These are phyloP conservation scores for Spilogale gracilis DNA, from an alignment of 2,113 vertebrate genomes.

Conservation along the genomic window DNA sequence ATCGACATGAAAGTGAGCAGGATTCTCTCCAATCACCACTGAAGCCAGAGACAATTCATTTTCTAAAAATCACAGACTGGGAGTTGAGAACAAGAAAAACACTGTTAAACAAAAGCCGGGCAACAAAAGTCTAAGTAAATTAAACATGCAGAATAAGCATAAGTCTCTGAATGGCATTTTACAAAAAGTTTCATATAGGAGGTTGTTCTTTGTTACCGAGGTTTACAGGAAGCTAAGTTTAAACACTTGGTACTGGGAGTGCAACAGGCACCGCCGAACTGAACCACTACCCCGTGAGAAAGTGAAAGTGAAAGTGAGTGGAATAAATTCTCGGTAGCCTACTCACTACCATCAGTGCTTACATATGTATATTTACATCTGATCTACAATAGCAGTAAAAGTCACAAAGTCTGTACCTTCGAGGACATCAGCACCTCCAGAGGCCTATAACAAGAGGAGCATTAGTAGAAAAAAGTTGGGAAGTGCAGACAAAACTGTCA, in stretches of 20 bases:
- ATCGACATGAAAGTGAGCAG: background rate
- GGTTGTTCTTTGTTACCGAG: background rate
- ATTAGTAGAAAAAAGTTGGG: background rate
- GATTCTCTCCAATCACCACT: background rate
- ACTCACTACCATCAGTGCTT: background rate
- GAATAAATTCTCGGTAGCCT: background rate
- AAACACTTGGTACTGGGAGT: background rate
- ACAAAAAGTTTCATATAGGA: background rate
- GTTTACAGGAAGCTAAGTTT: background rate
- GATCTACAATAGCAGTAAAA: background rate
- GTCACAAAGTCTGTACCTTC: background rate
- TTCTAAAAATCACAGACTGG: background rate
- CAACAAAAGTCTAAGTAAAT: background rate
- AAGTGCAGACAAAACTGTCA: background rate
- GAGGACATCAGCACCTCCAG: background rate
- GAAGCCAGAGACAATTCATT: background rate
- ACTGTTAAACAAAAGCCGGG: constrained; percentile 17
- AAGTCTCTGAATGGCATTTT: background rate
- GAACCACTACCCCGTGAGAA: background rate
- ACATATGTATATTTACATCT: background rate
- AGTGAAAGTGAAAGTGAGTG: constrained; percentile 68
- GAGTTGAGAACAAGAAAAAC: background rate
- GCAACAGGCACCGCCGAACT: background rate
- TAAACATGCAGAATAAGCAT: background rate
- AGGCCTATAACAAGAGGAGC: background rate